Conservation (phyloP, 30 jellyfish, hydroid and myxozoan genomes). For the Clytia hemisphaerica region DNA sequence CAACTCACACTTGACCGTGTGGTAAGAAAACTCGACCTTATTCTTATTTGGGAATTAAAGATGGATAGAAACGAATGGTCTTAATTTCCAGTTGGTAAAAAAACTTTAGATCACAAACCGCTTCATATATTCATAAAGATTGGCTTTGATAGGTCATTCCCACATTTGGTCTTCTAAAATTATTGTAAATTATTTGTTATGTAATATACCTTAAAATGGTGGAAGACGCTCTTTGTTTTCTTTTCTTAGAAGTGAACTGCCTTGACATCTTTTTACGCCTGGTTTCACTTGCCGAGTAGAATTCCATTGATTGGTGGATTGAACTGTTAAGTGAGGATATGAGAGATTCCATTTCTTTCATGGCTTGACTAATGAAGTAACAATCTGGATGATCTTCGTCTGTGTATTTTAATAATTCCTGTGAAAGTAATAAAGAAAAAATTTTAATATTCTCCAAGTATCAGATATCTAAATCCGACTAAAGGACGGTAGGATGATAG, state of each 20-base stretch:
- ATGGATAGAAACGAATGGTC: no score
- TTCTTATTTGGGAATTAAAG: no score
- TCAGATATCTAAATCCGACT: no score
- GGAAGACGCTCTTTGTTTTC: conserved; percentile 15
- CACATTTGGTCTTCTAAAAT: no score
- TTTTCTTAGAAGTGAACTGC: conserved; percentile 14
- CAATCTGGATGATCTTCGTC: conserved; percentile 87
- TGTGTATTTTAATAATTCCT: conserved; percentile 91
- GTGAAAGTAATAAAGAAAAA: background rate
- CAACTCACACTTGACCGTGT: no score
- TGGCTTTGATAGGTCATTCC: no score
- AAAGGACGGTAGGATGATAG: no score
- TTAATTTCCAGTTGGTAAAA: no score
- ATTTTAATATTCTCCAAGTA: no score
- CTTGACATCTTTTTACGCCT: conserved; percentile 50
- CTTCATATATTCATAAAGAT: no score
- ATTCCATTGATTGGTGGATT: conserved; percentile 83
- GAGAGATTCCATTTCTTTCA: conserved; percentile 77
- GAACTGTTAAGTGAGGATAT: conserved; percentile 74
- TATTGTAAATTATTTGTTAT: background rate
- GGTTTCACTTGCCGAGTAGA: conserved; percentile 74
- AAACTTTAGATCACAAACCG: no score
- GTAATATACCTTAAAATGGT: conserved; percentile 41
- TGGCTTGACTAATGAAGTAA: conserved; percentile 50
- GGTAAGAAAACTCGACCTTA: no score